A percentile compares a stretch with the other conserved stretches of the same genome.
Conservation (phyloP, 2,797 vertebrate genomes). For the Sus cebifrons region DNA sequence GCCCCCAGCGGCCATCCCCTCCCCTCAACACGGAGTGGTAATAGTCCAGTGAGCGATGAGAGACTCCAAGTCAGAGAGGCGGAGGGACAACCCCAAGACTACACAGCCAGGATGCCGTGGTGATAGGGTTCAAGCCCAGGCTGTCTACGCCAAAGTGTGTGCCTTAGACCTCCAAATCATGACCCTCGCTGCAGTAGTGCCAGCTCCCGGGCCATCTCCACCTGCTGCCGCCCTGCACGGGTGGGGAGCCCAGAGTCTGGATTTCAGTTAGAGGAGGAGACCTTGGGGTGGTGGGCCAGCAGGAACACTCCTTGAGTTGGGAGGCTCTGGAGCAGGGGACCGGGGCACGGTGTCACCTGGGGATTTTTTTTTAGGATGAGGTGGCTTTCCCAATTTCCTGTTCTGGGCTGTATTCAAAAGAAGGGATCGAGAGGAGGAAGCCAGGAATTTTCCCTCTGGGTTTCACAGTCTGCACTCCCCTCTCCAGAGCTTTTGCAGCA, state of each 20-base stretch:
- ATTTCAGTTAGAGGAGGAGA: fast-evolving
- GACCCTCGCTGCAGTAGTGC: fast-evolving
- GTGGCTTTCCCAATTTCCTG: neutral
- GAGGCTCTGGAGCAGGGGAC: neutral
- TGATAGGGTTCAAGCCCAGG: fast-evolving
- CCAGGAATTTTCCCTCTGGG: neutral
- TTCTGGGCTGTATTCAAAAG: neutral
- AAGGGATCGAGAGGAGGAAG: neutral
- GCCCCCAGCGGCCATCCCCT: fast-evolving
- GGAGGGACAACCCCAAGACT: neutral
- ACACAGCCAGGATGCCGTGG: neutral
- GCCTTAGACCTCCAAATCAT: fast-evolving
- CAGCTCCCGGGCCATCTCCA: fast-evolving
- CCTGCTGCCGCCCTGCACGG: fast-evolving
- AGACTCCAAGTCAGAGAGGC: neutral
- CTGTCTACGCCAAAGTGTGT: neutral
- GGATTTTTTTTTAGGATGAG: neutral
- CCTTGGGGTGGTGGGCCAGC: fast-evolving
- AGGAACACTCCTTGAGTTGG: neutral
- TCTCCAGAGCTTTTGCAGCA: neutral
- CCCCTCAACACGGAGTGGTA: fast-evolving
- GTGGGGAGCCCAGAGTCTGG: neutral
- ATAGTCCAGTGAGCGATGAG: neutral
- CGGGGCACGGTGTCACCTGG: neutral
- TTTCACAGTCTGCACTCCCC: too few relatives aligned